These are phyloP conservation scores for Narcine bancroftii DNA, from an alignment of 2,113 vertebrate genomes.

Conservation along the genomic window DNA sequence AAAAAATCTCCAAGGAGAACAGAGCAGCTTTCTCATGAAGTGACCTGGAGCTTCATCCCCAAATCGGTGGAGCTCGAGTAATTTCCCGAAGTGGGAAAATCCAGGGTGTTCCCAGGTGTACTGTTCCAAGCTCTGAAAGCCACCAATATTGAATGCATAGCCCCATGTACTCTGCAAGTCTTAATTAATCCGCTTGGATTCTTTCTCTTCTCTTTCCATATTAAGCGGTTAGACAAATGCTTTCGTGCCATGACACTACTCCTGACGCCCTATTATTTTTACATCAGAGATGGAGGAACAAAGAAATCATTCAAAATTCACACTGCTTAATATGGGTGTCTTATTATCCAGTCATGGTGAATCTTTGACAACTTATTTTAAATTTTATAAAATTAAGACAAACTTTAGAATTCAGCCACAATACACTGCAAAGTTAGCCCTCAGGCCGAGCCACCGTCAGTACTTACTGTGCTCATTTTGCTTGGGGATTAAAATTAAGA, in stretches of 20 bases:
- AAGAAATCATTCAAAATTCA: background rate
- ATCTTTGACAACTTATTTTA: background rate
- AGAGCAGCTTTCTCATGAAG: too few species aligned
- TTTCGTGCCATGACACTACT: background rate
- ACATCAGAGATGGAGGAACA: background rate
- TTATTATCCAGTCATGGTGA: background rate
- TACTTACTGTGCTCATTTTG: slow-evolving; percentile 34
- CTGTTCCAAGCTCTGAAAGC: too few species aligned
- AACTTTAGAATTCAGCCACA: background rate
- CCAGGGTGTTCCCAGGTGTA: too few species aligned
- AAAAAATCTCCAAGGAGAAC: too few species aligned
- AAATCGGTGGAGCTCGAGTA: too few species aligned
- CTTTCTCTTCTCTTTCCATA: background rate
- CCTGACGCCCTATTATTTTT: too few species aligned
- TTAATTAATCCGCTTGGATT: background rate
- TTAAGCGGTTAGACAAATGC: background rate
- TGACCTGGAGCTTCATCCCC: too few species aligned
- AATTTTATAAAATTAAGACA: too few species aligned
- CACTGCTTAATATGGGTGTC: background rate
- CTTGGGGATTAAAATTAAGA: background rate
- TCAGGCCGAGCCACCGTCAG: background rate
- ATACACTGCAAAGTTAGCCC: background rate
- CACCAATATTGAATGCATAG: background rate
- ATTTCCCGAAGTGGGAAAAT: too few species aligned
- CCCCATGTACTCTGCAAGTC: background rate